A percentile compares a stretch with the other conserved stretches of the same genome.
Conservation (phyloP, 2,888 invertebrate genomes). For the Sinohyriopsis cumingii region DNA sequence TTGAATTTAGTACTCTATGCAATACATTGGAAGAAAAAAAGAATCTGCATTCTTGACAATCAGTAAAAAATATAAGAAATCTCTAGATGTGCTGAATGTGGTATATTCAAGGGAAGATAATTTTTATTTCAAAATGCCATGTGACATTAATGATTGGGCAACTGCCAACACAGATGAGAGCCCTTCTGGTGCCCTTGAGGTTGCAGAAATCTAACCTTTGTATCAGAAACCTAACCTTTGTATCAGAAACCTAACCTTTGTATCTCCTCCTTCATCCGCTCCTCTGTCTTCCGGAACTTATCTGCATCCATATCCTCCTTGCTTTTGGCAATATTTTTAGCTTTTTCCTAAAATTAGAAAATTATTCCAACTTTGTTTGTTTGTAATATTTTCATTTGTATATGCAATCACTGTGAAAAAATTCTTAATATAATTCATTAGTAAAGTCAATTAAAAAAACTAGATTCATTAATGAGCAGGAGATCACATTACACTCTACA, state of each 20-base stretch:
- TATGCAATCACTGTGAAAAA: neutral
- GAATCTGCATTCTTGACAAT: too few species aligned
- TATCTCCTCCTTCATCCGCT: constrained; percentile 52
- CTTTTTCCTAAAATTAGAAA: constrained; percentile 42
- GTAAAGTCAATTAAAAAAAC: too few species aligned
- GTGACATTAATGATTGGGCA: neutral
- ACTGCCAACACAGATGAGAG: constrained; percentile 2
- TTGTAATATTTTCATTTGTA: neutral
- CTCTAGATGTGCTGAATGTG: too few species aligned
- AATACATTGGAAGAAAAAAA: too few species aligned
- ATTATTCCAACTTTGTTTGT: neutral
- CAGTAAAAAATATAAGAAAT: too few species aligned
- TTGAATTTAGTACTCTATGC: too few species aligned
- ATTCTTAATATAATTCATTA: too few species aligned
- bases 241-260: constrained; percentile 39
- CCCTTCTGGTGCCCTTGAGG: too few species aligned
- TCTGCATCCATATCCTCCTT: constrained; percentile 47
- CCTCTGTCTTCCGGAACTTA: constrained; percentile 46
- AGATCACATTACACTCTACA: too few species aligned
- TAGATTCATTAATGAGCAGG: too few species aligned
- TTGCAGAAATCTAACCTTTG: too few species aligned
- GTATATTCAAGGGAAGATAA: too few species aligned
- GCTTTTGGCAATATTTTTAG: constrained; percentile 43
- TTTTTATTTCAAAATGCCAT: neutral
- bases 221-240: neutral